A percentile compares a stretch with the other conserved stretches of the same genome.
Evolutionary conservation across 2,113 vertebrate genomes (phyloP).

Genomic region (Oostethus manadensis): DNA sequence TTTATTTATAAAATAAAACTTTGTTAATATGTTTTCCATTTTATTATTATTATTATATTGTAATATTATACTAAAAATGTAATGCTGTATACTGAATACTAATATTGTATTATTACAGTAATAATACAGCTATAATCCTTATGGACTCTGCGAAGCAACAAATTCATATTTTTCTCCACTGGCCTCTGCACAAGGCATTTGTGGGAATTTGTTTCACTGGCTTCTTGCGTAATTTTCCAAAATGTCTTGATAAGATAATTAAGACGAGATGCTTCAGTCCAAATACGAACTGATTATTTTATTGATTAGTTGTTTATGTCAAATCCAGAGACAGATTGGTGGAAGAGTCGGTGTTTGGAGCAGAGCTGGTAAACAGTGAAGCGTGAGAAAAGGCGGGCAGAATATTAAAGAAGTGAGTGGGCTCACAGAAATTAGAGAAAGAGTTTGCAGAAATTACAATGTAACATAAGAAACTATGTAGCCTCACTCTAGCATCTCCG

Average conservation of each 20-base stretch:
- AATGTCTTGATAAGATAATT: neutral
- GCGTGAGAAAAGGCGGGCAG: neutral
- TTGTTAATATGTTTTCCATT: neutral
- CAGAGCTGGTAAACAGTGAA: constrained; percentile 1
- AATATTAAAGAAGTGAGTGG: neutral
- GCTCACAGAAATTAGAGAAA: too few species aligned
- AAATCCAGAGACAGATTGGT: neutral
- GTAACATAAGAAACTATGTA: constrained; percentile 38
- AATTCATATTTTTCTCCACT: too few species aligned
- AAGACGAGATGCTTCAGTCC: neutral
- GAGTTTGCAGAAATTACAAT: constrained; percentile 5
- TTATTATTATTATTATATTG: too few species aligned
- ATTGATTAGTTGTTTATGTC: neutral
- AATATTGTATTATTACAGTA: too few species aligned
- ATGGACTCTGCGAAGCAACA: neutral
- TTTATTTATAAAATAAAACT: too few species aligned
- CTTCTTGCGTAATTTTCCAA: neutral
- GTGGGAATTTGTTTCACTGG: neutral
- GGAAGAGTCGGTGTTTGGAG: neutral
- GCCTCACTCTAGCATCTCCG: constrained; percentile 49
- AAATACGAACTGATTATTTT: too few species aligned
- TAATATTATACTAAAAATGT: too few species aligned
- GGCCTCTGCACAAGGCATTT: too few species aligned
- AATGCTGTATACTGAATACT: too few species aligned
- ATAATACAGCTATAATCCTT: neutral